Base-by-base conservation (phyloP, 2,888 invertebrate genomes). In the Luperina testacea region DNA sequence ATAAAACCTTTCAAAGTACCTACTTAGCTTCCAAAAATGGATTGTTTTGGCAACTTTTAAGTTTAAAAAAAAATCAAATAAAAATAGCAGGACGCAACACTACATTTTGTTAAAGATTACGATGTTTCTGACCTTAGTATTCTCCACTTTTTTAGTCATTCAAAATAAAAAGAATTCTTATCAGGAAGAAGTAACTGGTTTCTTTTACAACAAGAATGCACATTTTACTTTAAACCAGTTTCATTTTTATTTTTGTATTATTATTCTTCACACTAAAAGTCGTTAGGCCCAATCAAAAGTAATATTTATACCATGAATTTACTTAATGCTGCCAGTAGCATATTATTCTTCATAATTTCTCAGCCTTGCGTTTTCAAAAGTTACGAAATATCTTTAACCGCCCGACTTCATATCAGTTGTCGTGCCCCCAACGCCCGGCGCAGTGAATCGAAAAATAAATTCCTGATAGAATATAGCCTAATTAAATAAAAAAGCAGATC, bases 141-240 rank as follows among this genome's bases (percentile, higher is more conserved):
- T 51, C 3, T 17, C 17, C 4, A 15, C 4, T 6, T 48, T 64
- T 75, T 83, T 38, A 0, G 45, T 45, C 0, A 82, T 77, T 67
- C 15, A 75, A 75, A 32, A 15, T 17, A 20, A 38, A 59, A 53
- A 24, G 1, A 48, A 57, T n/a, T 45, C 42, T 68, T 82, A 82
- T 53, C 61, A 53, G 45, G 24, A 8, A 13, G 4, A 45, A 61
- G 53, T 17, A 27, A 53, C n/a, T 67, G 65, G 51, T 76, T 53
- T 53, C 24, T 15, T 15, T 51, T 63, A 53, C 15, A 65, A 57
- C 20, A 45, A 0, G 9, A 61, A 74, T 57, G 24, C 27, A 17
- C 0, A 45, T 38, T 27, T 17, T 0, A 27, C 13, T 0, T 53
- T 24, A 27, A 81, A 81, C 74, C 73, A 53, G 74, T 63, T 38